These are phyloP conservation scores for Zaprionus kolodkinae DNA, from an alignment of 1,140 invertebrate genomes.

Conservation along the genomic window DNA sequence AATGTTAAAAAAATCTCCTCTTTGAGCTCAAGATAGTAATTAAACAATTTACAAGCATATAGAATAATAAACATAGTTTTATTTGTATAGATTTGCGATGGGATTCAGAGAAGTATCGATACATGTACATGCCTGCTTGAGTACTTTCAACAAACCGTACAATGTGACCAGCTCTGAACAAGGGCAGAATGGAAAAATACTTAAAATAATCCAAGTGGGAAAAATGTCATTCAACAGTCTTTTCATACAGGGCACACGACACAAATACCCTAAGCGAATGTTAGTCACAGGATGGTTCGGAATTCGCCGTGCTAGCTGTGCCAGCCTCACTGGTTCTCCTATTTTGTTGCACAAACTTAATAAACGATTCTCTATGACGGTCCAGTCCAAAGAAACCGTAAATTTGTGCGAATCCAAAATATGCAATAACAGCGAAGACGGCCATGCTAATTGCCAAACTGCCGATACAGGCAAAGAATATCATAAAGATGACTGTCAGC, in stretches of 20 bases:
- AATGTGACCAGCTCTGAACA: not conserved
- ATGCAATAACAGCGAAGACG: constrained; percentile 59
- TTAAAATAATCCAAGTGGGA: not conserved
- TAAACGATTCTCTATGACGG: constrained; percentile 27
- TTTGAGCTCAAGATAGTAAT: no score
- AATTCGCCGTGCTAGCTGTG: not conserved
- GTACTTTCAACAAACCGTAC: not conserved
- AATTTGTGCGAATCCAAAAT: constrained; percentile 72
- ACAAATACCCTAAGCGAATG: not conserved
- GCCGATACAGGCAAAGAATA: constrained; percentile 71
- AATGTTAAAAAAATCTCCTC: no score
- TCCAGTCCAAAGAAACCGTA: constrained; percentile 53
- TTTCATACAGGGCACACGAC: constrained; percentile 18
- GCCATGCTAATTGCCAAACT: constrained; percentile 56
- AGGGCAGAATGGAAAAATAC: not conserved
- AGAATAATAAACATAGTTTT: not conserved
- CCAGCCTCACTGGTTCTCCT: not conserved
- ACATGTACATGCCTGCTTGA: not conserved
- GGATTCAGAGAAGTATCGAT: constrained; percentile 3
- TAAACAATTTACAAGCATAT: not conserved
- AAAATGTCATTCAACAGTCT: constrained; percentile 19
- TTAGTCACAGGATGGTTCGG: not conserved
- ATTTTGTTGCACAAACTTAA: constrained; percentile 36
- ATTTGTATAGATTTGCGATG: constrained; percentile 15
- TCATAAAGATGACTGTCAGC: constrained; percentile 66